Evolutionary conservation across 1,140 invertebrate genomes (phyloP), one percentile per base, ranked within the genome.

Genomic region (Stenopsyche tienmushanensis): DNA sequence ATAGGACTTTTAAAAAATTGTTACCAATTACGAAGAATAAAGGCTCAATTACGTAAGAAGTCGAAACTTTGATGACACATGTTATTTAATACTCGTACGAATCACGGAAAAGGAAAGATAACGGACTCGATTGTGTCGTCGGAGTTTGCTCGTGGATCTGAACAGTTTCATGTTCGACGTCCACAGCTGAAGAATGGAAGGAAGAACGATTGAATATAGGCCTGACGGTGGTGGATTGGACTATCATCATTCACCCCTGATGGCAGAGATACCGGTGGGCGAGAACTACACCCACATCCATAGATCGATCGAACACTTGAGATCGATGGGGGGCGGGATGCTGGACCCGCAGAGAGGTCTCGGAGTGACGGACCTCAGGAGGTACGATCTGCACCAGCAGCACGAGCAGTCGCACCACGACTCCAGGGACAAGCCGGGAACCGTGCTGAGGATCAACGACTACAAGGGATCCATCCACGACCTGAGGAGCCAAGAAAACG

Each of bases 241-340:
- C 73, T 81, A 83, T 76, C 83, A 85, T 72, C 83, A 84, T 72
- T 85, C 83, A 52, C 82, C 83, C 7, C 75, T 83, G 59, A 84
- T 84, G 83, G 83, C 83, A 9, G 83, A 85, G 75, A 80, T 84
- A 75, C 81, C 83, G 47, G 72, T 83, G 63, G 77, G 75, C 9
- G 84, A 85, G 18, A 83, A 84, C 75, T 85, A 84, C 69, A 82
- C 82, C 17, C 84, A 86, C 71, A 85, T 87, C 67, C 85, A 88
- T 73, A 78, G 85, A 64, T 86, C 85, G 71, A 87, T 88, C 72
- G 86, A 88, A 71, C 86, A 86, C 71, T 73, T 88, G 60, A 76
- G 86, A 60, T 85, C 83, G 13, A 79, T 86, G 71, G 84, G 85
- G 21, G 78, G 84, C 2, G 78, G 81, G 1, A 79, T 83, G 41